phyloP scores from a whole-genome alignment of 2,888 invertebrate species.

The Nezara viridula region DNA sequence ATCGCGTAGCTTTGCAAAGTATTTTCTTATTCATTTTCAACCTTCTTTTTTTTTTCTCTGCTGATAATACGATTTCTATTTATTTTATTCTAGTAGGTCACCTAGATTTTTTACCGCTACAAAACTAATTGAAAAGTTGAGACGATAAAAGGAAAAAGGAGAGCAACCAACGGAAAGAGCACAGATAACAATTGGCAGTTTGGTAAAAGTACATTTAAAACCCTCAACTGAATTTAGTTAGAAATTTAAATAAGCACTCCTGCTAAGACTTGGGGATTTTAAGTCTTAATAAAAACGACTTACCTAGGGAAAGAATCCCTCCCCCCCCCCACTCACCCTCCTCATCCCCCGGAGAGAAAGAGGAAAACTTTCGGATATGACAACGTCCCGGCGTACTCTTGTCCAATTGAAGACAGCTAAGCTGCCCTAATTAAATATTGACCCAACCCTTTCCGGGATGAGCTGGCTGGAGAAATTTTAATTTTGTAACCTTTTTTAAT shows the following conservation, averaged over 20 bases:
- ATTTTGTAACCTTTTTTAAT: constrained; percentile 23
- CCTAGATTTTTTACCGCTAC: background rate
- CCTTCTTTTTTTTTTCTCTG: background rate
- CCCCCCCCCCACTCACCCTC: no score
- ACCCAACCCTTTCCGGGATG: background rate
- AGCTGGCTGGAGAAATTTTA: background rate
- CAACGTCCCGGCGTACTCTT: background rate
- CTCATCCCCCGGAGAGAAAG: background rate
- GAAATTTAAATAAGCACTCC: constrained; percentile 22
- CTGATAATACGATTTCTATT: background rate
- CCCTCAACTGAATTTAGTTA: constrained; percentile 14
- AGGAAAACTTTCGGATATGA: constrained; percentile 9
- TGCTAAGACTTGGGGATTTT: background rate
- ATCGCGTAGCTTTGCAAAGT: no score
- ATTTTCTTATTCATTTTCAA: background rate
- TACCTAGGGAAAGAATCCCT: background rate
- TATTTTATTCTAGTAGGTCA: background rate
- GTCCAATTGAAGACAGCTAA: background rate
- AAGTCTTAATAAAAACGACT: constrained; percentile 18
- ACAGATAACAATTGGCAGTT: background rate
- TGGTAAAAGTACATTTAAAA: background rate
- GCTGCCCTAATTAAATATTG: constrained; percentile 4
- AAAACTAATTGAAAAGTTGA: background rate
- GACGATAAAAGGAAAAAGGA: background rate
- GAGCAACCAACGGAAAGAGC: background rate